Base-by-base conservation (phyloP, 2,888 invertebrate genomes). In the Stratiomys singularior region DNA sequence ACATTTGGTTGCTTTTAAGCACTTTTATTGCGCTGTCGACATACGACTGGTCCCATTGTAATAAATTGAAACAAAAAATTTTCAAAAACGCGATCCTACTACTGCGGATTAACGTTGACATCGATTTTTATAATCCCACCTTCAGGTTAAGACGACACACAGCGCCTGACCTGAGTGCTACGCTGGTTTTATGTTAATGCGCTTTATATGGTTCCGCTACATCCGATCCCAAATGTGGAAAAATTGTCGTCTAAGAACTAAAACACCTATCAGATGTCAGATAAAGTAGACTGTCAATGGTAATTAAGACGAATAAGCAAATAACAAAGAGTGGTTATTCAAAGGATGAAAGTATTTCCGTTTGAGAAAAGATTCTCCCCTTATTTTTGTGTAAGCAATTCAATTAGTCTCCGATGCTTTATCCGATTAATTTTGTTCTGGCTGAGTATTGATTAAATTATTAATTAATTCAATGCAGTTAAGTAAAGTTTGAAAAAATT, bases 111-210 rank as follows among this genome's bases (percentile, higher is more conserved):
- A 71, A 71, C 27, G 7, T 27, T 27, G 27, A 25, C 71, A 4
- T 25, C 71, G 25, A n/a, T 27, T 64, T 71, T 71, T 71, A 71
- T 25, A 71, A 71, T 71, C 71, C 71, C 47, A 27, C 23, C 71
- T 9, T 27, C 25, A 71, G 71, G 71, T 71, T 71, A 52, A 47
- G 71, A 27, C n/a, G 71, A 47, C 71, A 47, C 25, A 13, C 46
- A 47, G 47, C 27, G 71, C n/a, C 71, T 47, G 47, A 23, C 47
- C 27, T 18, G 28, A 21, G 18, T 15, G 30, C n/a, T 30, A 13
- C 30, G 30, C 13, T 21, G 27, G 11, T 37, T 37, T 52, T 52
- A n/a, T 52, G 47, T 27, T 3, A 25, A 4, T 25, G 27, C 13
- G 9, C 25, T 23, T 69, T 18, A n/a, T 64, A 28, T 15, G 64